phyloP scores from a whole-genome alignment of 2,888 invertebrate genomes.

The Campaea margaritaria region DNA sequence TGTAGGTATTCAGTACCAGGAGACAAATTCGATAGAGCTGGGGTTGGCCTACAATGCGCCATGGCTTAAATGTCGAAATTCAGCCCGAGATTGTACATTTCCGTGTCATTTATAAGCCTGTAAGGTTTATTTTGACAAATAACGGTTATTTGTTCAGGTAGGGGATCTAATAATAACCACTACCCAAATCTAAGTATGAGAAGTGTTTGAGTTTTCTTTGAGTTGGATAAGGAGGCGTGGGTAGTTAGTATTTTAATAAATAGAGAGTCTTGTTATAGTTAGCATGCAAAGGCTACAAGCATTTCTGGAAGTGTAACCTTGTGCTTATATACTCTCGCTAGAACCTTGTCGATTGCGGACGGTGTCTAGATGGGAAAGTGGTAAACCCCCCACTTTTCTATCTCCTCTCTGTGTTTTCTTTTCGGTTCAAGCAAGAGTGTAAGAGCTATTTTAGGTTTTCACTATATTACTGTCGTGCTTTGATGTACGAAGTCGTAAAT shows the following conservation, averaged over 20 bases:
- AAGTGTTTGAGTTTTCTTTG: background rate
- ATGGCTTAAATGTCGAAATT: background rate
- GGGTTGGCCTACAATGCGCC: too few relatives aligned
- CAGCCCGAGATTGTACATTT: background rate
- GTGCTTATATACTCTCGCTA: constrained; percentile 48
- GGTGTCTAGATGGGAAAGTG: constrained; percentile 15
- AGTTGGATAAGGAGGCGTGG: constrained; percentile 14
- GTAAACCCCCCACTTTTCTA: constrained; percentile 14
- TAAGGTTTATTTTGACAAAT: constrained; percentile 4
- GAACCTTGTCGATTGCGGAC: background rate
- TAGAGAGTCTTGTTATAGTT: constrained; percentile 24
- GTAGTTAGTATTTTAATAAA: constrained; percentile 8
- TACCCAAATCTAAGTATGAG: constrained; percentile 5
- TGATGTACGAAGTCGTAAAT: constrained; percentile 55
- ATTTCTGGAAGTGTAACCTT: constrained; percentile 60
- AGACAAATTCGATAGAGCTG: background rate
- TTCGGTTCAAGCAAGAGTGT: constrained; percentile 8
- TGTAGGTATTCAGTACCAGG: background rate
- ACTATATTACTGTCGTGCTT: constrained; percentile 54
- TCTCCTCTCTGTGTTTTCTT: constrained; percentile 1
- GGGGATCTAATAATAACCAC: constrained; percentile 10
- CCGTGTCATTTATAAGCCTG: background rate
- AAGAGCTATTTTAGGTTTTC: constrained; percentile 42
- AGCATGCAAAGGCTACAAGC: constrained; percentile 66
- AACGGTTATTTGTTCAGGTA: constrained; percentile 1